A percentile compares a stretch with the other conserved stretches of the same genome.
Conservation (phyloP, 2,797 vertebrate species). For the Sarcophilus harrisii region DNA sequence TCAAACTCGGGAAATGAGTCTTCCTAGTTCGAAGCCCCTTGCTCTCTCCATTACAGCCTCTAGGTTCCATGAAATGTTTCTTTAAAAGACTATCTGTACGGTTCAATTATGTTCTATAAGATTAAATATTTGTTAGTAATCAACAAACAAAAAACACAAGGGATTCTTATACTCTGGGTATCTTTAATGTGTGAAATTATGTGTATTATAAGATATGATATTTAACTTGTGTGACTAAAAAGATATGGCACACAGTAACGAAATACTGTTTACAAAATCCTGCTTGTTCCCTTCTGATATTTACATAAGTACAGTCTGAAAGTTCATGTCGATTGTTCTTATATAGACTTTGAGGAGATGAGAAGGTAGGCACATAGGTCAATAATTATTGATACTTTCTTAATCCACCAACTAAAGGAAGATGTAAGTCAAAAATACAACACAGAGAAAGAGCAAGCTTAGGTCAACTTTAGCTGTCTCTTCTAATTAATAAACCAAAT, state of each 20-base stretch:
- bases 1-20: background rate
- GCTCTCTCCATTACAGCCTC: background rate
- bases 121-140: background rate
- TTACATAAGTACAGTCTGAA: background rate
- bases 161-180: background rate
- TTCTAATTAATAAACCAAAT: background rate
- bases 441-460: background rate
- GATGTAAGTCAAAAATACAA: background rate
- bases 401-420: background rate
- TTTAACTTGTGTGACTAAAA: background rate
- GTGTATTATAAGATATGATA: background rate
- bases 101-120: background rate
- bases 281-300: background rate
- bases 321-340: background rate
- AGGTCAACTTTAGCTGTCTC: background rate
- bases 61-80: background rate
- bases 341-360: background rate
- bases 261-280: background rate
- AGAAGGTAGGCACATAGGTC: background rate
- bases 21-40: background rate
- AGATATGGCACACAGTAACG: background rate
- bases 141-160: background rate
- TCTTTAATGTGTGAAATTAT: background rate
- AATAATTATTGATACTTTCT: background rate
- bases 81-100: background rate